phyloP scores from a whole-genome alignment of 1,140 invertebrate species.

The Camponotus pennsylvanicus region DNA sequence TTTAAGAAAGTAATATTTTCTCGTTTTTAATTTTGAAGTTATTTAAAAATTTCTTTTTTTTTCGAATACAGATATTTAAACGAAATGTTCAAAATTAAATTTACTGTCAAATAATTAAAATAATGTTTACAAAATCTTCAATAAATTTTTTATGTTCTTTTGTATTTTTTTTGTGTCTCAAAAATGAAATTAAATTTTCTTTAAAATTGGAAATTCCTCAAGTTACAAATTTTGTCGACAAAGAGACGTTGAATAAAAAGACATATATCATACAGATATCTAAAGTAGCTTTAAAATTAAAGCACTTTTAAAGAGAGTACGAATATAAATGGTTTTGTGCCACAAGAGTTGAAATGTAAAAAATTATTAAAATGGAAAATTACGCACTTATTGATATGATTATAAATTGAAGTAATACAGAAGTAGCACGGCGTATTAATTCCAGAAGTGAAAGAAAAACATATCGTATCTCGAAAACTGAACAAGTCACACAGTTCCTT shows the following conservation, averaged over 20 bases:
- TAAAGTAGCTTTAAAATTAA: background rate
- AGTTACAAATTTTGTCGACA: background rate
- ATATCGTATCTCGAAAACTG: conserved; percentile 13
- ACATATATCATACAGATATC: background rate
- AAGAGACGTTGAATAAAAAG: background rate
- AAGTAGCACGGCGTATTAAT: background rate
- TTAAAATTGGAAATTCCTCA: background rate
- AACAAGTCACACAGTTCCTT: background rate
- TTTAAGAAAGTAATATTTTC: too few relatives aligned
- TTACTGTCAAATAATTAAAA: too few relatives aligned
- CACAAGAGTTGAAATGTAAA: background rate
- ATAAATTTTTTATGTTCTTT: background rate
- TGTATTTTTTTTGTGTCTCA: background rate
- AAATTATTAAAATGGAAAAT: background rate
- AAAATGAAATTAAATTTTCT: background rate
- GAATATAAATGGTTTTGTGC: background rate
- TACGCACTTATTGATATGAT: background rate
- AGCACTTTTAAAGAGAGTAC: background rate
- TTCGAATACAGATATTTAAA: too few relatives aligned
- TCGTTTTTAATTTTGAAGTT: too few relatives aligned
- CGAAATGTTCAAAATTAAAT: too few relatives aligned
- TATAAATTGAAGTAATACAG: background rate
- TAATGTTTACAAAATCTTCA: too few relatives aligned
- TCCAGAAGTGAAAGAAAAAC: background rate
- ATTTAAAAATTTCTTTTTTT: too few relatives aligned